These are phyloP conservation scores for Acromyrmex heyeri DNA, from an alignment of 1,140 invertebrate species.

Conservation along the genomic window DNA sequence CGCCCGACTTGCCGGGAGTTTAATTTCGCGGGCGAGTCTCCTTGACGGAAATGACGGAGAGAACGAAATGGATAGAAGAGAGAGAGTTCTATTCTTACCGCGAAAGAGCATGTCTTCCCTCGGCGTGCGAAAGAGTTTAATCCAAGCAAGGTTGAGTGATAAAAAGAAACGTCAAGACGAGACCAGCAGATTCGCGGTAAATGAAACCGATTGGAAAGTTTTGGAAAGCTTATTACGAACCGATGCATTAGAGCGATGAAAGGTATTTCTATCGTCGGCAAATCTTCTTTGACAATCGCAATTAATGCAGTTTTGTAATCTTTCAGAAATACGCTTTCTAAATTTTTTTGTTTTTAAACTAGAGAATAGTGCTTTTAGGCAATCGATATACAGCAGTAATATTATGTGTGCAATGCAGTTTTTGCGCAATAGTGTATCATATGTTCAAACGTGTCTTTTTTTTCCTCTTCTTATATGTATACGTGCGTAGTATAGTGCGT, in stretches of 20 bases:
- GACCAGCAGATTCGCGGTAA: constrained; percentile 25
- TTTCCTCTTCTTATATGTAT: too few species aligned
- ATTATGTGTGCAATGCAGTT: too few species aligned
- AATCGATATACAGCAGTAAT: too few species aligned
- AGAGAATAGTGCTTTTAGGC: too few species aligned
- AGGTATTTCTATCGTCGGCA: not conserved
- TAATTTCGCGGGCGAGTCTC: constrained; percentile 72
- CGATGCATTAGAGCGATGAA: not conserved
- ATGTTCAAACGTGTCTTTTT: too few species aligned
- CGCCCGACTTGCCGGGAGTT: constrained; percentile 80
- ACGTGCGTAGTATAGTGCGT: too few species aligned
- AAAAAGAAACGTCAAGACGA: constrained; percentile 53
- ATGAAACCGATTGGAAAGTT: constrained; percentile 63
- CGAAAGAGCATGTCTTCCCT: constrained; percentile 4
- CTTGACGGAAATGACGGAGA: constrained; percentile 38
- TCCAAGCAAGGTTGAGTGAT: constrained; percentile 39
- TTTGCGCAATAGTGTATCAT: too few species aligned
- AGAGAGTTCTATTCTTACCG: constrained; percentile 56
- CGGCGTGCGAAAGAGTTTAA: constrained; percentile 48
- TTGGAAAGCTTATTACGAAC: constrained; percentile 56
- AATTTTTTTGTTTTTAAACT: too few species aligned
- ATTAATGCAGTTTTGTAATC: constrained; percentile 10
- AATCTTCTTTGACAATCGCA: not conserved
- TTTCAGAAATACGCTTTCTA: not conserved
- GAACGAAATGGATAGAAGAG: not conserved